Evolutionary conservation across 2,888 invertebrate species (phyloP).

Genomic region (Ariolimax columbianus): DNA sequence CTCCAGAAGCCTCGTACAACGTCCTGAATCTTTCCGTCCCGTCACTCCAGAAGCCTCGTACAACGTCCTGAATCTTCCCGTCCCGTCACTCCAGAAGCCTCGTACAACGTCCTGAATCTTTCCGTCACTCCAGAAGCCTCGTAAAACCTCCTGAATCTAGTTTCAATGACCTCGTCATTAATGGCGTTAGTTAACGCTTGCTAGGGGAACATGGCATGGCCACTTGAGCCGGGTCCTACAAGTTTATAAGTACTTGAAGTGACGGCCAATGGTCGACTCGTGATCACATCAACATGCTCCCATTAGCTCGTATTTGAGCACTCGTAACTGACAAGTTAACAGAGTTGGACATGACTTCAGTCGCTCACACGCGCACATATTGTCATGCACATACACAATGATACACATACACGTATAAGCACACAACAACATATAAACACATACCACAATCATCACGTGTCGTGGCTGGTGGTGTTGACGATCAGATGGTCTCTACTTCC

Average conservation of each 20-base stretch:
- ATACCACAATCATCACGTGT: no score
- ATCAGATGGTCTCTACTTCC: no score
- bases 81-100: background rate
- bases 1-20: background rate
- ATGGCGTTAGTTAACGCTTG: background rate
- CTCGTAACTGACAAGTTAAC: background rate
- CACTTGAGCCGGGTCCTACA: background rate
- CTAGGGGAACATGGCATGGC: background rate
- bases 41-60: background rate
- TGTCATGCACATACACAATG: no score
- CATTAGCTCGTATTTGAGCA: background rate
- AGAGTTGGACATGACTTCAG: background rate
- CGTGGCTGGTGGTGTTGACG: no score
- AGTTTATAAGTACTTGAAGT: slow-evolving; percentile 2
- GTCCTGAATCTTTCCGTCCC: background rate
- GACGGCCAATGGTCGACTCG: background rate
- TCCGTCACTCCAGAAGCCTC: background rate
- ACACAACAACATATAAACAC: no score
- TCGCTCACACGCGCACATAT: background rate
- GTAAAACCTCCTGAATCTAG: background rate
- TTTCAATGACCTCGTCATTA: background rate
- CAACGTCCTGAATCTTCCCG: background rate
- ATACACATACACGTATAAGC: no score
- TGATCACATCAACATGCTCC: background rate
- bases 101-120: background rate